Evolutionary conservation across 2,888 invertebrate genomes (phyloP), one percentile per base, ranked within the genome.

Genomic region (Dimorphilus gyrociliatus): DNA sequence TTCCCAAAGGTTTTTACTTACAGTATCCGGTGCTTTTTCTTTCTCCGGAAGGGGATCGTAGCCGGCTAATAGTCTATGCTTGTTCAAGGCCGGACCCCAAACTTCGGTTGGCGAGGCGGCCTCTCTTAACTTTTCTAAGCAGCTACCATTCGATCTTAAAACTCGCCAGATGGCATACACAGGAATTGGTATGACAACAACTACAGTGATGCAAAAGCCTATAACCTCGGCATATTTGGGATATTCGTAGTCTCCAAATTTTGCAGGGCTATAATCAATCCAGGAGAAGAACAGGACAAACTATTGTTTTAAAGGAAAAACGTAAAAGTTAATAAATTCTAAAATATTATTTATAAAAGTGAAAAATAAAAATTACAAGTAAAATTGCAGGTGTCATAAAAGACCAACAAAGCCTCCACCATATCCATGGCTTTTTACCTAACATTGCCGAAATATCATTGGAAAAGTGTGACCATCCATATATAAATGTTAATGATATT

Each of bases 401-500:
- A 8, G 12, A 6, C 7, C 10, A 16, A 6, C 10, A 16, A 4
- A 25, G 4, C 8, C n/a, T 13, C 5, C 14, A 50, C 35, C 41
- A 45, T 16, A 38, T 13, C 2, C 32, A 30, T 3, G 38, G 37
- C 23, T 32, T 37, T 21, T 34, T 35, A 2, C 48, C 50, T 8
- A 46, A 38, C 52, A 53, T 53, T 3, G 46, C 30, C 19, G 46
- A 42, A 4, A 55, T 42, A 32, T 55, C 53, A 13, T 40, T 39
- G 15, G 43, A 43, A 29, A 52, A 53, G 30, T 52, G 30, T n/a
- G n/a, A 35, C 44, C 34, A 34, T 50, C 81, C 81, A 39, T 60
- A 60, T 29, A 80, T 69, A 74, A 76, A 81, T 32, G 73, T 70
- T 6, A 81, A 60, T 0, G 74, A 74, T 16, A 74, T 57, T 21